Evolutionary conservation across 1,140 invertebrate genomes (phyloP).

Genomic region (Drosophila rhopaloa): DNA sequence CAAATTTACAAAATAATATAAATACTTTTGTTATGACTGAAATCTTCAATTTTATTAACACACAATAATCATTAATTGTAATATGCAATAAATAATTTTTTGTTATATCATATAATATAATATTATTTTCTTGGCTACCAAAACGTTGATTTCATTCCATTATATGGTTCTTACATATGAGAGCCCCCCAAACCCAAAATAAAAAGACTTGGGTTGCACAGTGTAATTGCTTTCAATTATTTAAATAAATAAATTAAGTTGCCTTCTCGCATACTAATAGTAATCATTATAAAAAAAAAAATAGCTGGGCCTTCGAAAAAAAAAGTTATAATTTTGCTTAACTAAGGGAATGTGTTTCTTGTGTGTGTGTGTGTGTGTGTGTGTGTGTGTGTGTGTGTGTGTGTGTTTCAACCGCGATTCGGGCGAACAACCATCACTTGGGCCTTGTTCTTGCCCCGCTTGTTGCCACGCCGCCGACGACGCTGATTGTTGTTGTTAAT

Average conservation of each 20-base stretch:
- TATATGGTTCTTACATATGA: neutral
- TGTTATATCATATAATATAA: no score
- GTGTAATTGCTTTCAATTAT: conserved; percentile 49
- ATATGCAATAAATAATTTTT: no score
- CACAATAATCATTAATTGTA: no score
- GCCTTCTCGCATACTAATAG: conserved; percentile 36
- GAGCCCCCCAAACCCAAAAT: neutral
- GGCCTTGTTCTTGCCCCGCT: conserved; percentile 52
- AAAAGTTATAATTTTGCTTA: conserved; percentile 34
- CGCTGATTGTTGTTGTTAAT: conserved; percentile 37
- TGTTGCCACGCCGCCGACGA: conserved; percentile 63
- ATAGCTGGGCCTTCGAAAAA: conserved; percentile 28
- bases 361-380: neutral
- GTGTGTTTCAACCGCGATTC: conserved; percentile 49
- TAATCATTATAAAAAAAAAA: conserved; percentile 52
- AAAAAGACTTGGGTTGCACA: conserved; percentile 18
- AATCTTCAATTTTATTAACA: no score
- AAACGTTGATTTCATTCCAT: no score
- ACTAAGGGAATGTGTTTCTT: neutral
- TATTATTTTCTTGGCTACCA: no score
- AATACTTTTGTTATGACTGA: no score
- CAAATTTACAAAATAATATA: no score
- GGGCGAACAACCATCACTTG: conserved; percentile 66
- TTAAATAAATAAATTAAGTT: conserved; percentile 51
- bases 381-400: neutral